Base-by-base conservation (phyloP, 2,797 vertebrate genomes). In the Enteromius anoplus region DNA sequence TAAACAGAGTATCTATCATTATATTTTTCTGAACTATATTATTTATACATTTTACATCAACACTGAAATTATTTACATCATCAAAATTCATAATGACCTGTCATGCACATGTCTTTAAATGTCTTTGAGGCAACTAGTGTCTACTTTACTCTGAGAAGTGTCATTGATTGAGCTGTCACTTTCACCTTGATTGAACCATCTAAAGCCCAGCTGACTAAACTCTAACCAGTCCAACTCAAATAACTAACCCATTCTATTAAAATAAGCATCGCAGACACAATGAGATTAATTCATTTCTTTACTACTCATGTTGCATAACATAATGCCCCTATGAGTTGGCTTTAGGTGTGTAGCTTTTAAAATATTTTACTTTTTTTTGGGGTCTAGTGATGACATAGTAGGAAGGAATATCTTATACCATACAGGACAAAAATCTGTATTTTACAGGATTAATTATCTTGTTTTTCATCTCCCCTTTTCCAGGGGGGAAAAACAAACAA, bases 51-150 rank as follows among this genome's bases (percentile, higher is more conserved):
- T 23, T 26, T 11, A 49, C 37, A 45, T 15, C 8, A 9, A 19
- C 17, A 42, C 32, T 55, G 40, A 29, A 81, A 62, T 47, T 32
- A 62, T 68, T 65, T 62, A 65, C 66, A 72, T 34, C 58, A 45
- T 81, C 65, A 65, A 65, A 65, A 76, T 85, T 55, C 10, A 64
- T 51, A n/a, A 73, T 51, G 14, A 47, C 9, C 75, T 12, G 45
- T 17, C 15, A 62, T 77, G 23, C 37, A 45, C 11, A 60, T 32
- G 14, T 64, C 26, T 17, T 6, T 17, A 62, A 42, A 45, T 42
- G 37, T 62, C 37, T 9, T 76, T 29, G 15, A 62, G 34, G 58
- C 23, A 19, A 47, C 2, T 2, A 19, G 4, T 15, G 8, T 12
- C 1, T 19, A 12, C 4, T 23, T 11, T 5, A 40, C 19, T 53